Evolutionary conservation across 2,888 invertebrate species (phyloP).

Genomic region (Acronicta leporina): DNA sequence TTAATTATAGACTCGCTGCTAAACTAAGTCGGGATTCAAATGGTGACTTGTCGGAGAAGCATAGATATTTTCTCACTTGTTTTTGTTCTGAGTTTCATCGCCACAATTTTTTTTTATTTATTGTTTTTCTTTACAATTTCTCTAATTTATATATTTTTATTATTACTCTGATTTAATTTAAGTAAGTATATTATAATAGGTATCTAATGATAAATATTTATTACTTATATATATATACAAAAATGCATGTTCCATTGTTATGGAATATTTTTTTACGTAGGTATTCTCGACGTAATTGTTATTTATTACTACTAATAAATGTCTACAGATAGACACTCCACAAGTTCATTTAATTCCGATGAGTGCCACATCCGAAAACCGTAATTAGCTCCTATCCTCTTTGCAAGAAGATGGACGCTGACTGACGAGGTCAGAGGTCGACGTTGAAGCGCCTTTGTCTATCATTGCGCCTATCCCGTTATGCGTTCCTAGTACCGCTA

Average conservation of each 20-base stretch:
- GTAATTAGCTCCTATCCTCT: constrained; percentile 65
- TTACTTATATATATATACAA: too few relatives aligned
- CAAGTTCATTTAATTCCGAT: constrained; percentile 1
- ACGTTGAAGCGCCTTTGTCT: constrained; percentile 65
- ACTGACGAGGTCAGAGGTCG: constrained; percentile 71
- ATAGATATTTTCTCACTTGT: too few relatives aligned
- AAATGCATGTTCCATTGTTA: too few relatives aligned
- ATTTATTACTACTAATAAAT: neutral
- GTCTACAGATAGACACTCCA: constrained; percentile 1
- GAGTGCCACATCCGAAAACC: constrained; percentile 46
- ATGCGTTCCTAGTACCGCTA: constrained; percentile 72
- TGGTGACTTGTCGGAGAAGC: neutral
- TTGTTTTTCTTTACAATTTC: too few relatives aligned
- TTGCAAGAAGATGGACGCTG: constrained; percentile 60
- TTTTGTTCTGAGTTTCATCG: too few relatives aligned
- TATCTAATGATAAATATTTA: too few relatives aligned
- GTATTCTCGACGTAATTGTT: neutral
- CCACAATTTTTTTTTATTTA: too few relatives aligned
- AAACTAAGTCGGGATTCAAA: neutral
- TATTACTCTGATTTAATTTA: too few relatives aligned
- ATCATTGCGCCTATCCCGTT: constrained; percentile 58
- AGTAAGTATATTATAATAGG: too few relatives aligned
- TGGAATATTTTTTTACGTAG: too few relatives aligned
- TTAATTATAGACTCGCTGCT: neutral
- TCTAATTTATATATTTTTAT: too few relatives aligned